A percentile compares a stretch with the other conserved stretches of the same genome.
Conservation (phyloP, 2,797 vertebrate species). For the Ceryle rudis region DNA sequence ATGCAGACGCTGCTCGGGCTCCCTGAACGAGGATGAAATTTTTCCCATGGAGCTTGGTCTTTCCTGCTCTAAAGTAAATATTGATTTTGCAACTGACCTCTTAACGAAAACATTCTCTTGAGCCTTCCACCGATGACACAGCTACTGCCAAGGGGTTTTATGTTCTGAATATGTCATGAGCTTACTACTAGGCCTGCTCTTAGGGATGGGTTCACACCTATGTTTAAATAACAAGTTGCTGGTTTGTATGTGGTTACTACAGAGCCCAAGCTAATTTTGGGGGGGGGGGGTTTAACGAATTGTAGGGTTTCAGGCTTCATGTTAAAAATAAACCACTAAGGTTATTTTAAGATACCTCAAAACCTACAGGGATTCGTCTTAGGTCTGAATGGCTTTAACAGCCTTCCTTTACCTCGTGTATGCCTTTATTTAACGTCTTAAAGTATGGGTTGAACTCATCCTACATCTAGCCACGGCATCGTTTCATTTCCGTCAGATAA, state of each 20-base stretch:
- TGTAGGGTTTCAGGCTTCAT: background rate
- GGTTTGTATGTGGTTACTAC: background rate
- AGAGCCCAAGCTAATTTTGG: background rate
- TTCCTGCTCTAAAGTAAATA: slow-evolving; percentile 14
- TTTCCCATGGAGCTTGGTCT: background rate
- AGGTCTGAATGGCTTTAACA: background rate
- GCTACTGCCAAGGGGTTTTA: background rate
- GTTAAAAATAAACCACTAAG: background rate
- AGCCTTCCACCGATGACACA: slow-evolving; percentile 1
- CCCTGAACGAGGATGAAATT: background rate
- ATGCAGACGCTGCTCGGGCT: background rate
- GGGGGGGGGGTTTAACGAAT: too few species aligned
- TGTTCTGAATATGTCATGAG: background rate
- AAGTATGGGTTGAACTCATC: background rate
- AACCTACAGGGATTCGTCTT: background rate
- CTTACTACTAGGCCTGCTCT: background rate
- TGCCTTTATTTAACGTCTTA: background rate
- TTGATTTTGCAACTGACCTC: slow-evolving; percentile 12
- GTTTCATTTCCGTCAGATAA: background rate
- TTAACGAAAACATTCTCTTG: background rate
- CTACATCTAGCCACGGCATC: background rate
- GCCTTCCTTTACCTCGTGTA: background rate
- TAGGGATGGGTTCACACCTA: background rate
- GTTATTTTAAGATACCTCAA: background rate
- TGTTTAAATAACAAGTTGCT: background rate